phyloP scores from a whole-genome alignment of 2,113 vertebrate genomes.

The Micronycteris hirsuta region DNA sequence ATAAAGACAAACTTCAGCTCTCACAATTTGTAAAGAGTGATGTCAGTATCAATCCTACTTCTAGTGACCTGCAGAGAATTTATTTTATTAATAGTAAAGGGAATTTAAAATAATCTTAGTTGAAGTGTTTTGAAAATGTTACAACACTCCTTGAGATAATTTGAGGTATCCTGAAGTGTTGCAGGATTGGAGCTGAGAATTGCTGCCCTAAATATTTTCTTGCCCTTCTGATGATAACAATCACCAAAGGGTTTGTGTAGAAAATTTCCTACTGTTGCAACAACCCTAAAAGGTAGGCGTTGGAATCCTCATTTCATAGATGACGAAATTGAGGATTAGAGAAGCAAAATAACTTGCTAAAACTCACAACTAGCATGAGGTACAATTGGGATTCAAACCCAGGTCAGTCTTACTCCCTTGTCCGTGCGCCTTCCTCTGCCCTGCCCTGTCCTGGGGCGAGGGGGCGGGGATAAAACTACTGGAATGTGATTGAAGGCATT shows the following conservation, averaged over 20 bases:
- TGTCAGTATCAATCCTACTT: not conserved
- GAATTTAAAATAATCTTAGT: not conserved
- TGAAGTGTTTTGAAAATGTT: not conserved
- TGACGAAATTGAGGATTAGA: not conserved
- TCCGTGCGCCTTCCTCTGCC: not conserved
- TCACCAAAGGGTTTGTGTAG: not conserved
- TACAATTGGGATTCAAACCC: not conserved
- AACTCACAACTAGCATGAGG: not conserved
- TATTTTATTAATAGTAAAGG: not conserved
- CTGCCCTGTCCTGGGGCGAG: not conserved
- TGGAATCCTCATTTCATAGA: not conserved
- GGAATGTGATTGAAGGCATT: not conserved
- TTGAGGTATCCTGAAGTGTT: not conserved
- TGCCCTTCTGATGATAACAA: not conserved
- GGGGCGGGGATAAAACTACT: not conserved
- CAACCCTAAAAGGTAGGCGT: not conserved
- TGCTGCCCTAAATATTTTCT: slow-evolving; percentile 45
- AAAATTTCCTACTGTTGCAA: slow-evolving; percentile 14
- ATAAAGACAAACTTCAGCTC: not conserved
- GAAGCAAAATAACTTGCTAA: slow-evolving; percentile 17
- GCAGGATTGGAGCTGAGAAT: not conserved
- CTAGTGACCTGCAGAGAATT: not conserved
- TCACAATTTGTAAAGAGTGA: not conserved
- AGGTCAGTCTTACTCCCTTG: not conserved
- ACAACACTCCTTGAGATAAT: not conserved